phyloP scores from a whole-genome alignment of 2,888 invertebrate genomes.

The Eumacrocentrus americanus region DNA sequence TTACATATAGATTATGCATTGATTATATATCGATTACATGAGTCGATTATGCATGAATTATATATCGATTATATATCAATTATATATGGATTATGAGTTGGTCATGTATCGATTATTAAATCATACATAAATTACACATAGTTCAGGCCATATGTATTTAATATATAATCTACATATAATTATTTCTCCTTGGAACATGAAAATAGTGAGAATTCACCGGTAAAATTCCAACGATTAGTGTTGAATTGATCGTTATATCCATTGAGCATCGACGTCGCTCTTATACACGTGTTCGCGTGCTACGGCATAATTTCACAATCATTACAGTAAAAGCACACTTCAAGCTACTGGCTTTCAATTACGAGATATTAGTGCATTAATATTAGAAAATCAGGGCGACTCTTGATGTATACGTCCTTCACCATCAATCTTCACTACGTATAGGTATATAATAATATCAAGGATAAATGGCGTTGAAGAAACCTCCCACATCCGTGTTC shows the following conservation, averaged over 20 bases:
- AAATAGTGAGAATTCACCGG: not conserved
- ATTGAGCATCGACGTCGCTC: slow-evolving; percentile 7
- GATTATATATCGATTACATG: no score
- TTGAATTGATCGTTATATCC: slow-evolving; percentile 22
- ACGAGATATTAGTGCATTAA: slow-evolving; percentile 23
- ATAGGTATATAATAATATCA: no score
- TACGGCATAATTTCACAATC: slow-evolving; percentile 20
- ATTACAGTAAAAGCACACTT: slow-evolving; percentile 11
- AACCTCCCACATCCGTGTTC: slow-evolving; percentile 11
- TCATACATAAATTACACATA: no score
- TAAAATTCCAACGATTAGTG: slow-evolving; percentile 22
- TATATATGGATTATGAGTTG: no score
- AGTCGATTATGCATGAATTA: no score
- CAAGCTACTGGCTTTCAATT: slow-evolving; percentile 13
- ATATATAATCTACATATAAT: no score
- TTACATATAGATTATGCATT: no score
- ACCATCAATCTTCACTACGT: slow-evolving; percentile 1
- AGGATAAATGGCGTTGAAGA: slow-evolving; percentile 3
- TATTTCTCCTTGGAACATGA: no score
- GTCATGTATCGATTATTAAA: no score
- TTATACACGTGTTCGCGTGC: slow-evolving; percentile 22
- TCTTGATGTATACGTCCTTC: slow-evolving; percentile 8
- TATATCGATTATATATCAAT: no score
- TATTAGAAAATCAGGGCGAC: slow-evolving; percentile 21
- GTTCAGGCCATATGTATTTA: no score